phyloP scores from a whole-genome alignment of 1,140 invertebrate species.

The Sitodiplosis mosellana region DNA sequence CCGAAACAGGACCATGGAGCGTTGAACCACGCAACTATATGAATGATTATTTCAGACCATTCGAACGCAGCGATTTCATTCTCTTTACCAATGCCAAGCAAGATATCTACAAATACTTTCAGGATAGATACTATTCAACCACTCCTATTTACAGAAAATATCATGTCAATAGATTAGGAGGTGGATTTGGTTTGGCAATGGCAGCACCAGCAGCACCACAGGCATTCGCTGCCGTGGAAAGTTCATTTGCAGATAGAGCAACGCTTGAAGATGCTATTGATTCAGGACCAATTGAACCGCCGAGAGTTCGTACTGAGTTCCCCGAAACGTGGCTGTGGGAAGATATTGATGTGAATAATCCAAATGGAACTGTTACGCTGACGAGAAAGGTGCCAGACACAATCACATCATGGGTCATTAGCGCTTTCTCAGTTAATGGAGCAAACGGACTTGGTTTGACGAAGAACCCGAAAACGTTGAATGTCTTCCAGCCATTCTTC shows the following conservation, averaged over 20 bases:
- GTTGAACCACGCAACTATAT: not conserved
- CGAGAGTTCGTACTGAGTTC: not conserved
- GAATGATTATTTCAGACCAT: not conserved
- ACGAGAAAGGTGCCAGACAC: conserved; percentile 53
- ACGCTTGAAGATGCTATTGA: too few species aligned
- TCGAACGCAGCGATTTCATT: not conserved
- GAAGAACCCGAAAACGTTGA: conserved; percentile 47
- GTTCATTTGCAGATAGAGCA: not conserved
- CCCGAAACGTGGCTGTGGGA: not conserved
- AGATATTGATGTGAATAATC: conserved; percentile 3
- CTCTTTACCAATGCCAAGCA: not conserved
- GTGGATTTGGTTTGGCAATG: too few species aligned
- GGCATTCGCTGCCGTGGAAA: not conserved
- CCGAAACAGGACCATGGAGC: not conserved
- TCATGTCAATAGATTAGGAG: too few species aligned
- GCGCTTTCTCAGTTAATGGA: conserved; percentile 79
- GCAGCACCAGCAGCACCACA: too few species aligned
- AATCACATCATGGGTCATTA: conserved; percentile 83
- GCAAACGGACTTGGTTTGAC: conserved; percentile 69
- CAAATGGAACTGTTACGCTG: conserved; percentile 17
- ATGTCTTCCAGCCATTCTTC: conserved; percentile 78
- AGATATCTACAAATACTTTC: too few species aligned
- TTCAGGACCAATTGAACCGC: conserved; percentile 11
- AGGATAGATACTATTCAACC: too few species aligned
- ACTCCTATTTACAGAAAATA: too few species aligned